Conservation (phyloP, 2,797 vertebrate species). For the Dermochelys coriacea region DNA sequence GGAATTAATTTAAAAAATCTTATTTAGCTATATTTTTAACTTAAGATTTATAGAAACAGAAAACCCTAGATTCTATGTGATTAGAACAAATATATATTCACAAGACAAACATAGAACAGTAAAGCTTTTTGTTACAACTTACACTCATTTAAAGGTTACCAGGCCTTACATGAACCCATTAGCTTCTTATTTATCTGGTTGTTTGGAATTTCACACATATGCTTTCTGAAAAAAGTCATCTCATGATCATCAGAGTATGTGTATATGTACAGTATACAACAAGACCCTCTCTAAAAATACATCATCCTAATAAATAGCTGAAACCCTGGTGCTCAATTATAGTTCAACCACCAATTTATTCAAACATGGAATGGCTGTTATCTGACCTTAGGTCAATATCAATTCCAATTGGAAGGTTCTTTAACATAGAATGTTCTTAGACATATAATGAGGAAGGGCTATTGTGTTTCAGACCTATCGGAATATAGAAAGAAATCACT, state of each 20-base stretch:
- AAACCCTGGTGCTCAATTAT: not conserved
- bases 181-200: not conserved
- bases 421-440: not conserved
- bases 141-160: not conserved
- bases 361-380: not conserved
- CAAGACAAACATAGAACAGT: not conserved
- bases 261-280: not conserved
- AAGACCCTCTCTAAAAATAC: not conserved
- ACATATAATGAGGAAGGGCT: not conserved
- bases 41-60: not conserved
- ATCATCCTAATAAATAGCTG: not conserved
- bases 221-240: not conserved
- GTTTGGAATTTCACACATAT: not conserved
- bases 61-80: not conserved
- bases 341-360: not conserved
- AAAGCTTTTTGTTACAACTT: not conserved
- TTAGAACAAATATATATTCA: not conserved
- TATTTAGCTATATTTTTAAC: not conserved
- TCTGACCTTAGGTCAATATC: not conserved
- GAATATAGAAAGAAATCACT: conserved; percentile 16
- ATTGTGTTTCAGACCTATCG: not conserved
- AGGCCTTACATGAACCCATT: not conserved
- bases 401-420: not conserved
- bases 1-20: fast-evolving
- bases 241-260: not conserved